These are phyloP conservation scores for Scelioninae gen. 2 DNA, from an alignment of 2,888 invertebrate species.

Conservation along the genomic window DNA sequence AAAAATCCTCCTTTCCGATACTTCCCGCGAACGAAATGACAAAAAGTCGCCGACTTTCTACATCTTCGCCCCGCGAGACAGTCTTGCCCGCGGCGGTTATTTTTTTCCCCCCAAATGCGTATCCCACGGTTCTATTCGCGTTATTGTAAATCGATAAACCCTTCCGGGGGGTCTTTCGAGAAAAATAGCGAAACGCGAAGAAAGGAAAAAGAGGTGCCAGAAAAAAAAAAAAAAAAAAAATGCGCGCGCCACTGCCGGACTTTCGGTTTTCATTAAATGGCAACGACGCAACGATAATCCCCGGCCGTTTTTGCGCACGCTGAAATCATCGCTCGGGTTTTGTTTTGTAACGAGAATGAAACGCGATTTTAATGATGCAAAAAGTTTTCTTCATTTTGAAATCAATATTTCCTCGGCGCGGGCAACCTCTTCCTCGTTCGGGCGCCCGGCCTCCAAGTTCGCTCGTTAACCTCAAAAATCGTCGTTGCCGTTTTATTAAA, in stretches of 20 bases:
- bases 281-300: slow-evolving; percentile 7
- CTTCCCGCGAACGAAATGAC: slow-evolving; percentile 50
- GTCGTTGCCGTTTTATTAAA: slow-evolving; percentile 26
- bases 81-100: slow-evolving; percentile 21
- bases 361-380: slow-evolving; percentile 20
- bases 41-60: slow-evolving; percentile 52
- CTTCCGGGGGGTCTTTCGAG: too few species aligned
- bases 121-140: slow-evolving; percentile 24
- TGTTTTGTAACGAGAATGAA: slow-evolving; percentile 22
- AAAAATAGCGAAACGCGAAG: too few species aligned
- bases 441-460: slow-evolving; percentile 10
- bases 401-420: slow-evolving; percentile 6
- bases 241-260: not conserved
- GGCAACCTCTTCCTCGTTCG: not conserved
- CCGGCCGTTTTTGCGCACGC: not conserved
- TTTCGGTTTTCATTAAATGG: slow-evolving; percentile 14
- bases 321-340: slow-evolving; percentile 11
- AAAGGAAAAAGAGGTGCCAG: not conserved
- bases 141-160: slow-evolving; percentile 10
- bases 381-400: slow-evolving; percentile 26
- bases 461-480: slow-evolving; percentile 28
- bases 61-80: slow-evolving; percentile 35
- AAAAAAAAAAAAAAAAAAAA: not conserved
- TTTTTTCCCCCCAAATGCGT: slow-evolving; percentile 32
- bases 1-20: slow-evolving; percentile 59